phyloP scores from a whole-genome alignment of 2,113 vertebrate species.

The Toxostoma redivivum region DNA sequence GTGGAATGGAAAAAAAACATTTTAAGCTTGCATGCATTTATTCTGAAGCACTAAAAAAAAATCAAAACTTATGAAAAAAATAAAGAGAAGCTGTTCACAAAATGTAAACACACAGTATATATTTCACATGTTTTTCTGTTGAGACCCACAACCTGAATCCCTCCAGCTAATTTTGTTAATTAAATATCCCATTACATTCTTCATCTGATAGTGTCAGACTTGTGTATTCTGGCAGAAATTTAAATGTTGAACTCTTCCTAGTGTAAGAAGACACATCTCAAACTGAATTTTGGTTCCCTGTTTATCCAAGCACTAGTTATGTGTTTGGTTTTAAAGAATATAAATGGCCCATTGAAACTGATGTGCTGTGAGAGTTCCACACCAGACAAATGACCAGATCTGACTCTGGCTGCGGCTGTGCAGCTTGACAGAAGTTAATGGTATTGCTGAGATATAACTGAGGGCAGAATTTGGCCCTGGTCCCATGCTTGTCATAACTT shows the following conservation, averaged over 20 bases:
- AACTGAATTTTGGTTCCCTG: slow-evolving; percentile 10
- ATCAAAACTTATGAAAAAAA: slow-evolving; percentile 23
- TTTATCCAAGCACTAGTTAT: background rate
- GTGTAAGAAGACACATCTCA: slow-evolving; percentile 31
- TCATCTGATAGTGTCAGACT: slow-evolving; percentile 31
- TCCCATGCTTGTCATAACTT: slow-evolving; percentile 42
- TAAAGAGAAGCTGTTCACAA: slow-evolving; percentile 31
- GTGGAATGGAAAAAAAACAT: background rate
- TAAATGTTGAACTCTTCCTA: slow-evolving; percentile 5
- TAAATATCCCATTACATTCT: slow-evolving; percentile 29
- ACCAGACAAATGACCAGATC: slow-evolving; percentile 9
- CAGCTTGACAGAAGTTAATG: slow-evolving; percentile 34
- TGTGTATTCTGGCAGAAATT: slow-evolving; percentile 50
- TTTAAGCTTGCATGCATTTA: slow-evolving; percentile 1
- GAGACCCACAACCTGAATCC: background rate
- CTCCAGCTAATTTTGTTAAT: slow-evolving; percentile 39
- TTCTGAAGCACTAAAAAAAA: slow-evolving; percentile 30
- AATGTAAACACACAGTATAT: background rate
- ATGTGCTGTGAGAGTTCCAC: background rate
- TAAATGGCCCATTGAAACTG: slow-evolving; percentile 32
- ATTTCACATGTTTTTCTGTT: slow-evolving; percentile 28
- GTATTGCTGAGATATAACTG: background rate
- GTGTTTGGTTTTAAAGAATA: slow-evolving; percentile 7
- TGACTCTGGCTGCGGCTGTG: background rate
- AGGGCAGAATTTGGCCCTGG: slow-evolving; percentile 47